Evolutionary conservation across 2,797 vertebrate species (phyloP), one percentile per base, ranked within the genome.

Genomic region (Threskiornis aethiopicus): DNA sequence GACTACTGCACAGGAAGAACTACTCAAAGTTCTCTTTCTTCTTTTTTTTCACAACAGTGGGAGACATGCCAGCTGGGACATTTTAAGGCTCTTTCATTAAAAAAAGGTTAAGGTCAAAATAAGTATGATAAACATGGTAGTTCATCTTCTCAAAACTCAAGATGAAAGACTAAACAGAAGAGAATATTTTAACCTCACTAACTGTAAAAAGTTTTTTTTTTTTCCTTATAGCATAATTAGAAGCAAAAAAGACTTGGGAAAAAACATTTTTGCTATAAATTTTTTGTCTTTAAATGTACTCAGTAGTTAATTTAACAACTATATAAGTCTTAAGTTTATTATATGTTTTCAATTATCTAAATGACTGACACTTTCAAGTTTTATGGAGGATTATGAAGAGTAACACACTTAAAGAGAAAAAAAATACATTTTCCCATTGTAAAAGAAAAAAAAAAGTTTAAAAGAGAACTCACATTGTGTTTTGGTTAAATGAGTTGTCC

Each of bases 51-150:
- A 81, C 87, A 95, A 70, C 91, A 89, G 71, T 84, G 77, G 95
- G 89, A 98, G 89, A 95, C 51, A 75, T 87, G 96, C 95, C 98
- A 99, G 98, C 98, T 98, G 98, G 98, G 96, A 98, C 89, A 98
- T 98, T 98, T 98, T 98, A 98, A 98, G 96, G 97, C 97, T 97
- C 97, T 98, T 98, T 98, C 98, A 98, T 98, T 98, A 97, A 95
- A 98, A 98, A 93, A 96, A 98, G 97, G 97, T 98, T 97, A 98
- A 98, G 98, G 98, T 99, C 98, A 98, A 96, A 98, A 97, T 97
- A 98, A 97, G 97, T 98, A 98, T 98, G 98, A 98, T 97, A 98
- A 98, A 98, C 98, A 98, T 96, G 96, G 96, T 91, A 96, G 95
- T 97, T 98, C 97, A 96, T 98, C 98, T 98, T 98, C 96, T 98